Percentiles rank a stretch among this genome's conserved stretches.
phyloP scores from a whole-genome alignment of 2,888 invertebrate species.

The Aphidius colemani region DNA sequence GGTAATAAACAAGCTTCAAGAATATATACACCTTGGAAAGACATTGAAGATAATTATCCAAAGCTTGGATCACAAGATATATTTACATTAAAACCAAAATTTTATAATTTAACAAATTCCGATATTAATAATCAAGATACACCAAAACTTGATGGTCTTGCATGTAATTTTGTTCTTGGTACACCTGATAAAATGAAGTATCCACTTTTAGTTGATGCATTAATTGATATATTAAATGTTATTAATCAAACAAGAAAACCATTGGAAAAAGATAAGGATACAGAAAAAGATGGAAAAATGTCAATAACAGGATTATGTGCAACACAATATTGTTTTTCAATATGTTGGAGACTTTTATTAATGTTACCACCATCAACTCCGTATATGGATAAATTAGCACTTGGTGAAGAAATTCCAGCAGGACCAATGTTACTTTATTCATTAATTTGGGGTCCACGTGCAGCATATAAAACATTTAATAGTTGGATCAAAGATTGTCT shows the following conservation, averaged over 20 bases:
- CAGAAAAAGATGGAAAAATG: slow-evolving; percentile 48
- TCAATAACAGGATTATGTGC: slow-evolving; percentile 75
- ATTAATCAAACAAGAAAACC: slow-evolving; percentile 69
- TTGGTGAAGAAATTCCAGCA: slow-evolving; percentile 70
- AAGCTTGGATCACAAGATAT: slow-evolving; percentile 68
- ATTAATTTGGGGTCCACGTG: slow-evolving; percentile 86
- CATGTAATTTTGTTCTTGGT: slow-evolving; percentile 92
- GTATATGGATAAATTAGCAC: slow-evolving; percentile 79
- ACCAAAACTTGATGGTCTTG: slow-evolving; percentile 89
- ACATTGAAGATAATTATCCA: slow-evolving; percentile 76
- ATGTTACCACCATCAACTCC: slow-evolving; percentile 88
- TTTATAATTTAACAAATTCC: slow-evolving; percentile 84
- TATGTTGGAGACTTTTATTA: slow-evolving; percentile 82
- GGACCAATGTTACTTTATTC: slow-evolving; percentile 79
- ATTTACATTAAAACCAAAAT: slow-evolving; percentile 82
- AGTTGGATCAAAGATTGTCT: slow-evolving; percentile 92
- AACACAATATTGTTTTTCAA: slow-evolving; percentile 88
- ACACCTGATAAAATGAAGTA: slow-evolving; percentile 91
- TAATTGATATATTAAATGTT: slow-evolving; percentile 81
- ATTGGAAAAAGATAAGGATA: slow-evolving; percentile 20
- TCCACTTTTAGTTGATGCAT: slow-evolving; percentile 81
- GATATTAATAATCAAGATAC: slow-evolving; percentile 79
- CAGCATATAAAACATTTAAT: slow-evolving; percentile 81
- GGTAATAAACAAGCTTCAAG: slow-evolving; percentile 62
- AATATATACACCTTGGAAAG: slow-evolving; percentile 73